Evolutionary conservation across 2,113 vertebrate genomes (phyloP).

Genomic region (Gavia stellata): DNA sequence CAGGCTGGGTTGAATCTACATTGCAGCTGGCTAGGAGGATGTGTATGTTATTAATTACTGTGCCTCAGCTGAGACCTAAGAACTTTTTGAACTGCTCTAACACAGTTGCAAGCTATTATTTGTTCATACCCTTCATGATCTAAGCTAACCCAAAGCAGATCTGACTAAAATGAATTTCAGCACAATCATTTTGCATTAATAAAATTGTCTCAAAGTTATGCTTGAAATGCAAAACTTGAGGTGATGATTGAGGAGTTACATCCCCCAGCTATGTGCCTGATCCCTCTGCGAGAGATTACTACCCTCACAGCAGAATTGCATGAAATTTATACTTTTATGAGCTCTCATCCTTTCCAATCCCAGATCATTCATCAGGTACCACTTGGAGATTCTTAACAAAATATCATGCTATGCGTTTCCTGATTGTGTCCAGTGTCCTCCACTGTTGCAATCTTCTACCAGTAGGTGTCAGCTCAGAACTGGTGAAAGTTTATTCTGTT

Average conservation of each 20-base stretch:
- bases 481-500: neutral
- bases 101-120: neutral
- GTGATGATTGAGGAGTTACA: neutral
- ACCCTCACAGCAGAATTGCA: neutral
- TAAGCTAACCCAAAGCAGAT: neutral
- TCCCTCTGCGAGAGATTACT: neutral
- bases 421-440: neutral
- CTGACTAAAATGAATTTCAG: neutral
- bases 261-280: neutral
- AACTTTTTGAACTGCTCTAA: neutral
- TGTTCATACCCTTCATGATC: neutral
- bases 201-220: neutral
- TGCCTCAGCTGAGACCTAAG: neutral
- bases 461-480: slow-evolving; percentile 55
- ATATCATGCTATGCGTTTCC: neutral
- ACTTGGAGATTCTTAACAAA: neutral
- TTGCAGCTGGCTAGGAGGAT: neutral
- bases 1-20: neutral
- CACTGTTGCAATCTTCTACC: slow-evolving; percentile 1
- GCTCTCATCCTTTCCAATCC: neutral
- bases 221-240: neutral
- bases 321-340: neutral
- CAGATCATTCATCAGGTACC: neutral
- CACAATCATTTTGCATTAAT: neutral
- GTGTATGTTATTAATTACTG: neutral